Percentiles rank a stretch among this genome's conserved stretches.
These are phyloP conservation scores for Sylvilagus bachmani DNA, from an alignment of 2,113 vertebrate genomes.

Conservation along the genomic window DNA sequence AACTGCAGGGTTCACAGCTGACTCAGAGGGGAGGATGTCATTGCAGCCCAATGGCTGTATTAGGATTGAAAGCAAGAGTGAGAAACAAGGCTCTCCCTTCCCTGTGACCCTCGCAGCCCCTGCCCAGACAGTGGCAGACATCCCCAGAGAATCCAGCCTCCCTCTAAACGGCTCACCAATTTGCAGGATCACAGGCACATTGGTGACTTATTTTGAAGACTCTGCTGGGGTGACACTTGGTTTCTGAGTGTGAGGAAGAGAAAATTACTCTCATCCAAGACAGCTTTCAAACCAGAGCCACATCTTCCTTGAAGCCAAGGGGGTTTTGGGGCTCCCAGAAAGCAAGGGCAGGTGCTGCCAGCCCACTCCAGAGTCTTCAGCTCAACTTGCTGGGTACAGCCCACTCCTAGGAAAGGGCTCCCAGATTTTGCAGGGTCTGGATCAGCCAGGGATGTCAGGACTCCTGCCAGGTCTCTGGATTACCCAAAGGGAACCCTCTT, in stretches of 20 bases:
- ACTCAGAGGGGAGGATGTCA: not conserved
- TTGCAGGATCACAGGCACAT: not conserved
- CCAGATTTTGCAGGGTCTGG: not conserved
- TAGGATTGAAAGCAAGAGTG: conserved; percentile 36
- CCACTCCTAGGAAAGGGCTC: not conserved
- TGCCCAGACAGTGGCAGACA: not conserved
- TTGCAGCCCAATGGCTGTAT: not conserved
- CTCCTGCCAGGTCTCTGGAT: not conserved
- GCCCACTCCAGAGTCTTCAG: not conserved
- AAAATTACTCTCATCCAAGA: conserved; percentile 64
- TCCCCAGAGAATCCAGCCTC: not conserved
- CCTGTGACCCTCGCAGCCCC: not conserved
- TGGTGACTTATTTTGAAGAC: conserved; percentile 74
- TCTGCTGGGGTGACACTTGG: conserved; percentile 40
- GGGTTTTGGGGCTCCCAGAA: not conserved
- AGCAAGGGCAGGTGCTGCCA: not conserved
- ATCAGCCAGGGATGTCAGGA: not conserved
- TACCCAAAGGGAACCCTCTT: conserved; percentile 4
- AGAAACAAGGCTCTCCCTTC: not conserved
- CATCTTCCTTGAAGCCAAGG: not conserved
- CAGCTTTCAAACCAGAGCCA: conserved; percentile 54
- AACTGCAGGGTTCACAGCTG: not conserved
- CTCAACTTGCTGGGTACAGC: no score
- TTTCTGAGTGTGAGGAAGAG: conserved; percentile 61
- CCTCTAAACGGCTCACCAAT: not conserved